These are phyloP conservation scores for Eupithecia dodoneata DNA, from an alignment of 2,888 invertebrate species.

Conservation along the genomic window DNA sequence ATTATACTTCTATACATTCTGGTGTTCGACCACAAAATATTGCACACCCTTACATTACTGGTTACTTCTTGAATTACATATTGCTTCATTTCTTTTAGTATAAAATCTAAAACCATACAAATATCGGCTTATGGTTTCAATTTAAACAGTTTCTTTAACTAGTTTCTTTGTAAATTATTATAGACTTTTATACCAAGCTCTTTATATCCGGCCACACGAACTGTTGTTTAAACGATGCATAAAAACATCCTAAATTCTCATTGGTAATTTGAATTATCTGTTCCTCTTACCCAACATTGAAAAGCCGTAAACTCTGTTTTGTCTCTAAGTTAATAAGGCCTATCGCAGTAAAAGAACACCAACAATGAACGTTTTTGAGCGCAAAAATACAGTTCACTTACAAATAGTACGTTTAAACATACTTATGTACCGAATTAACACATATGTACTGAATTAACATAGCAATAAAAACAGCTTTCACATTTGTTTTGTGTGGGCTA, in stretches of 20 bases:
- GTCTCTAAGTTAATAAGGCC: constrained; percentile 3
- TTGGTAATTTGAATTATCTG: constrained; percentile 61
- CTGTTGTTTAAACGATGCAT: constrained; percentile 64
- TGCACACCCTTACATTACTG: background rate
- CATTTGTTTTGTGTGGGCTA: constrained; percentile 2
- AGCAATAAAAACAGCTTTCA: constrained; percentile 15
- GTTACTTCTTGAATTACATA: background rate
- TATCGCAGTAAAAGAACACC: constrained; percentile 7
- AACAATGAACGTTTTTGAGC: constrained; percentile 4
- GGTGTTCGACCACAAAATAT: constrained; percentile 4
- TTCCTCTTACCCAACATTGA: constrained; percentile 10
- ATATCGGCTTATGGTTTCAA: background rate
- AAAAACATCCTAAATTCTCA: constrained; percentile 66
- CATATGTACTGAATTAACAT: constrained; percentile 5
- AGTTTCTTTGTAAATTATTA: background rate
- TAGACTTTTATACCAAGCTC: background rate
- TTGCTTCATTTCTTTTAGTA: background rate
- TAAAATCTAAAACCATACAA: background rate
- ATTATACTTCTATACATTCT: background rate
- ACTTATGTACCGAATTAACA: constrained; percentile 8
- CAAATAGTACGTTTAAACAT: constrained; percentile 41
- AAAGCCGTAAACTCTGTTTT: constrained; percentile 6
- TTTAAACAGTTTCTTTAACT: background rate
- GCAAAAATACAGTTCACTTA: constrained; percentile 30
- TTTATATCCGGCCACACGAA: constrained; percentile 62